Evolutionary conservation across 1,140 invertebrate species (phyloP), one percentile per base, ranked within the genome.

Genomic region (Scaptomyza pallida): DNA sequence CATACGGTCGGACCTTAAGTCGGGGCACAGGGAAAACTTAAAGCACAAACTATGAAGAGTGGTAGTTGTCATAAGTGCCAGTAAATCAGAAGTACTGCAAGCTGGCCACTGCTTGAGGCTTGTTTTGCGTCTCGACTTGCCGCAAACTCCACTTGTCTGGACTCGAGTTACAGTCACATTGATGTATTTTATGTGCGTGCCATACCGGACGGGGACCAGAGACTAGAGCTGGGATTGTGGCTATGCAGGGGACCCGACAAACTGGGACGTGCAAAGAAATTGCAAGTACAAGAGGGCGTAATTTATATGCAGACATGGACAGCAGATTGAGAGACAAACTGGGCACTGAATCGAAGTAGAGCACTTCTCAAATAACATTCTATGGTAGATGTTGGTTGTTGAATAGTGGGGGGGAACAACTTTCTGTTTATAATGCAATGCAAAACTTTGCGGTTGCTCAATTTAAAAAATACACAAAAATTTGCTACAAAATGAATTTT

Each of bases 381-480:
- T 75, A 30, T 56, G 45, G 37, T 15, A 16, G 40, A 63, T 47
- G 54, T n/a, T n/a, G n/a, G n/a, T n/a, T n/a, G n/a, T n/a, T n/a
- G n/a, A n/a, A n/a, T n/a, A n/a, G n/a, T n/a, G 15, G 21, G 21
- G 26, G 23, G 26, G 1, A 30, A 9, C 48, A 69, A 50, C 70
- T 75, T 57, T 41, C 69, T 68, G 68, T 67, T 81, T 64, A 71
- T 81, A 86, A 86, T 86, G 82, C 81, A 77, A 81, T 61, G 82
- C 74, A 88, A 88, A 86, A 86, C 82, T 78, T 86, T 88, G 82
- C 78, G 82, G 81, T 72, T 88, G 78, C 78, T 88, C 82, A 86
- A 86, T 86, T 86, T 86, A 78, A 88, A 86, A 88, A 82, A 60
- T 82, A 72, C 73, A 86, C 81, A 59, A 88, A n/a, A 86, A 86